Evolutionary conservation across 1,140 invertebrate species (phyloP).

Genomic region (Sinella curviseta): DNA sequence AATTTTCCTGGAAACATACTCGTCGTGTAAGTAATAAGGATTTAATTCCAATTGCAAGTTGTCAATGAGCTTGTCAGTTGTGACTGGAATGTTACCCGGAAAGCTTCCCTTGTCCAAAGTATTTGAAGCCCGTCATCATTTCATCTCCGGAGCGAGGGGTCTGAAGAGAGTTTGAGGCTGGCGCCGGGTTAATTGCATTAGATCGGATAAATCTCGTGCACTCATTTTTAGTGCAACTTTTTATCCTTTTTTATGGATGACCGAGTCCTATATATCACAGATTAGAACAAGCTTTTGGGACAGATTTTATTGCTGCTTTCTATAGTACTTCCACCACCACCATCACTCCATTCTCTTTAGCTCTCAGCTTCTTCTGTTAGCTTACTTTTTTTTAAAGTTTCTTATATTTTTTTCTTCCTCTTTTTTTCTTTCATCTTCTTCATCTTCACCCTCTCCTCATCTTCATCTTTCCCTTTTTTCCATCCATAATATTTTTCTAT

Average conservation of each 20-base stretch:
- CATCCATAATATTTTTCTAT: not conserved
- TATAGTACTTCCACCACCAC: not conserved
- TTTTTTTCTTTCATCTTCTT: no score
- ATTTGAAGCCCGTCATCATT: no score
- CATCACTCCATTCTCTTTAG: not conserved
- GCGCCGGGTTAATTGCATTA: slow-evolving; percentile 25
- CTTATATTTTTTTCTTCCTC: no score
- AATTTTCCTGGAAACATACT: no score
- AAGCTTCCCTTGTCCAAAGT: no score
- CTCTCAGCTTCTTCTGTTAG: no score
- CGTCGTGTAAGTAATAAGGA: no score
- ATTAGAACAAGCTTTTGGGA: not conserved
- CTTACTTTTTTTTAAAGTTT: no score
- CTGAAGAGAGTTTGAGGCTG: not conserved
- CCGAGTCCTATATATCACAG: not conserved
- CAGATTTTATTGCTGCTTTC: not conserved
- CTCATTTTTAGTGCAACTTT: not conserved
- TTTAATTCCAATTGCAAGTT: no score
- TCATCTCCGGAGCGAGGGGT: no score
- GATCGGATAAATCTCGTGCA: slow-evolving; percentile 10
- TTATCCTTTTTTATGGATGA: slow-evolving; percentile 19
- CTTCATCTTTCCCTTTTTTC: not conserved
- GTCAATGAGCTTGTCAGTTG: no score
- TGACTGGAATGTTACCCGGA: no score
- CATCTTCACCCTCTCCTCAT: not conserved